Evolutionary conservation across 92 coral and sea anemone genomes (phyloP).

Genomic region (Muricea muricata): DNA sequence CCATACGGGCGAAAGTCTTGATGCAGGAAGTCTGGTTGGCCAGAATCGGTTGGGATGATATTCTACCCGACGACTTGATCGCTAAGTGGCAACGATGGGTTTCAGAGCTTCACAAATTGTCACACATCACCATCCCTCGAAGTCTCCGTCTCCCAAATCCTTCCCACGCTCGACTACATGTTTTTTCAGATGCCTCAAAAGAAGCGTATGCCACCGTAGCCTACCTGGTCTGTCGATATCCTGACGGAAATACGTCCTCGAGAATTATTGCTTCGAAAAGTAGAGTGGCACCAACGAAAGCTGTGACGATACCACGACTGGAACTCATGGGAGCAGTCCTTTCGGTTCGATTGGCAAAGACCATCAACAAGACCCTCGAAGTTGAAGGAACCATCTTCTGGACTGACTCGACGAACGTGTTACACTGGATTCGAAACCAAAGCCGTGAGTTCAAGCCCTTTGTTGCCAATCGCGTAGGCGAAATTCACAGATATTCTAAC

Average conservation of each 20-base stretch:
- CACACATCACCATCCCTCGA: neutral
- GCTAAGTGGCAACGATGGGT: neutral
- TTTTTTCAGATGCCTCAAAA: too few relatives aligned
- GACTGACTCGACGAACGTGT: constrained; percentile 57
- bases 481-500: constrained; percentile 50
- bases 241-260: constrained; percentile 40
- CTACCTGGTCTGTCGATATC: constrained; percentile 36
- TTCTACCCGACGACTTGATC: neutral
- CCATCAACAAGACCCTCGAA: too few relatives aligned
- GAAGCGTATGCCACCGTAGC: too few relatives aligned
- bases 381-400: too few relatives aligned
- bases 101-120: neutral
- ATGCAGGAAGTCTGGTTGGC: constrained; percentile 37
- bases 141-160: constrained; percentile 8
- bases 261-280: too few relatives aligned
- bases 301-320: neutral
- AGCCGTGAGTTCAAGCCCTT: too few relatives aligned
- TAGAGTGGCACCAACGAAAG: constrained; percentile 44
- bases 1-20: neutral
- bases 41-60: constrained; percentile 34
- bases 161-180: too few relatives aligned
- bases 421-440: constrained; percentile 65
- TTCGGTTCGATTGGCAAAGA: too few relatives aligned
- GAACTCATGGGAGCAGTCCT: constrained; percentile 67
- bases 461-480: constrained; percentile 57